Evolutionary conservation across 2,113 vertebrate genomes (phyloP).

Genomic region (Brienomyrus longianalis): DNA sequence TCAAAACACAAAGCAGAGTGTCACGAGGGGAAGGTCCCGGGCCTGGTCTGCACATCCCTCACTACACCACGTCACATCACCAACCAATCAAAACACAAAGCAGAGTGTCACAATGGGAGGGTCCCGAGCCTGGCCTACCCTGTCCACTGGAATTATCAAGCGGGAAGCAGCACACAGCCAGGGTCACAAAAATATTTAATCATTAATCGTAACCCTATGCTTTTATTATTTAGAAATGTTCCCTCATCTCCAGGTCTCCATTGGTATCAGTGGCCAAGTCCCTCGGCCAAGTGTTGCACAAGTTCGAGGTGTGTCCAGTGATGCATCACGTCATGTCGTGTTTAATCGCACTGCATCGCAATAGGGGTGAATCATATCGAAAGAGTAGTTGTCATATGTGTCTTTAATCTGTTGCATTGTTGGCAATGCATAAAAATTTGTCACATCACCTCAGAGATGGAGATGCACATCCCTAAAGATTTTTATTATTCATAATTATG

Average conservation of each 20-base stretch:
- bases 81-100: too few relatives aligned
- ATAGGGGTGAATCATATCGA: neutral
- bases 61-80: too few relatives aligned
- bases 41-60: too few relatives aligned
- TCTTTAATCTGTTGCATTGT: neutral
- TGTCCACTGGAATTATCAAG: neutral
- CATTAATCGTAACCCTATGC: neutral
- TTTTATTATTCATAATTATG: neutral
- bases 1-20: too few relatives aligned
- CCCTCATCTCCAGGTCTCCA: neutral
- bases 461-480: neutral
- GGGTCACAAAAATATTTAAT: neutral
- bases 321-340: neutral
- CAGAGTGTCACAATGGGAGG: too few relatives aligned
- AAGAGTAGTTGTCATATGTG: neutral
- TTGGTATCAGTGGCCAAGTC: neutral
- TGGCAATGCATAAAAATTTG: neutral
- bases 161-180: neutral
- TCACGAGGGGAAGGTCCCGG: too few relatives aligned
- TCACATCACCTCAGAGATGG: neutral
- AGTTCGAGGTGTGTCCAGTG: neutral
- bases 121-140: too few relatives aligned
- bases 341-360: neutral
- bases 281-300: neutral
- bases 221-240: neutral